Percentiles rank a stretch among this genome's conserved stretches.
phyloP scores from a whole-genome alignment of 2,113 vertebrate species.

The Romanogobio albipinnatus region DNA sequence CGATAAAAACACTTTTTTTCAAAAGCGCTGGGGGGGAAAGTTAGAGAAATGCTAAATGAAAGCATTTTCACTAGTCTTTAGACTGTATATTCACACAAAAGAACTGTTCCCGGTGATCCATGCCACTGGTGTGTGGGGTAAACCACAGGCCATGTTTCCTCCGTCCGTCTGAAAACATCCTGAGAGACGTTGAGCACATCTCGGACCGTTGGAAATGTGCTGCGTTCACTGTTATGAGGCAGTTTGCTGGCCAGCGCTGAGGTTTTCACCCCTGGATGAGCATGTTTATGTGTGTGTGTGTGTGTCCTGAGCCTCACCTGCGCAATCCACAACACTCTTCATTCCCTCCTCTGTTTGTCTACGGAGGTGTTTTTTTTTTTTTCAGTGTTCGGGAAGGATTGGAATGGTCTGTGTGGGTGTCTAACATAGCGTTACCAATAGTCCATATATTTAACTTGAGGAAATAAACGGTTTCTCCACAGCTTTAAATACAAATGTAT shows the following conservation, averaged over 20 bases:
- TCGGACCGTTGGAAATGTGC: conserved; percentile 60
- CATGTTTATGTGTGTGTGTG: conserved; percentile 50
- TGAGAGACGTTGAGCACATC: conserved; percentile 42
- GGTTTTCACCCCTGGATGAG: conserved; percentile 59
- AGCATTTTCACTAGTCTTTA: no score
- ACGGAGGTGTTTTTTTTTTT: conserved; percentile 27
- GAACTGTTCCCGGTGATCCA: conserved; percentile 52
- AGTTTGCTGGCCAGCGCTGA: conserved; percentile 36
- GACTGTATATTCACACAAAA: conserved; percentile 54
- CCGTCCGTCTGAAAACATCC: conserved; percentile 59
- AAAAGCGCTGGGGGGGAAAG: no score
- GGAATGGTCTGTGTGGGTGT: conserved; percentile 27
- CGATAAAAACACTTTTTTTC: no score
- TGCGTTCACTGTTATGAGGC: conserved; percentile 41
- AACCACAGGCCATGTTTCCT: conserved; percentile 65
- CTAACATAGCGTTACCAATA: conserved; percentile 44
- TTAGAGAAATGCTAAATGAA: not conserved
- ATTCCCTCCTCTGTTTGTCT: conserved; percentile 11
- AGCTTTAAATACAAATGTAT: not conserved
- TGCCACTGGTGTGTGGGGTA: conserved; percentile 44
- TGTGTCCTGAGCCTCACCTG: conserved; percentile 49
- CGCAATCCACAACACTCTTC: not conserved
- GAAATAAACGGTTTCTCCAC: conserved; percentile 31
- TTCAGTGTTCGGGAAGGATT: conserved; percentile 18
- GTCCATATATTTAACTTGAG: conserved; percentile 38